Conservation (phyloP, 2,797 vertebrate genomes). For the Anas capensis region DNA sequence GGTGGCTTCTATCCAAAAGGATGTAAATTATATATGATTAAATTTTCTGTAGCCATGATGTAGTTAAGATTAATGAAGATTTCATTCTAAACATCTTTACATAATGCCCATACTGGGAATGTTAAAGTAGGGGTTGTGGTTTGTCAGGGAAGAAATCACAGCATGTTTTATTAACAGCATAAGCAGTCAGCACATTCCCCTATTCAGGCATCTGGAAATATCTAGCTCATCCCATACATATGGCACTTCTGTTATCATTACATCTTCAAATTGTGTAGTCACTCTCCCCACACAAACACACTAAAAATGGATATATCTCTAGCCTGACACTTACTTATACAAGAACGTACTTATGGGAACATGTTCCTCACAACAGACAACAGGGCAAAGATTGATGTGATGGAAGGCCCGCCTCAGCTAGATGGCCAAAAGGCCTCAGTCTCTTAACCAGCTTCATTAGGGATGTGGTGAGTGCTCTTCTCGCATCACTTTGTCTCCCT, state of each 20-base stretch:
- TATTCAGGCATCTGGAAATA: constrained; percentile 66
- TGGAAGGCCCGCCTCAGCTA: neutral
- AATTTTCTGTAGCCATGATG: neutral
- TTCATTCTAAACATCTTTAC: constrained; percentile 23
- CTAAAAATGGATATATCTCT: constrained; percentile 62
- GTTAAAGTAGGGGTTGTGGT: neutral
- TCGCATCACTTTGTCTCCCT: neutral
- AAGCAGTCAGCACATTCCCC: constrained; percentile 48
- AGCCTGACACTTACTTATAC: neutral
- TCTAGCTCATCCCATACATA: constrained; percentile 63
- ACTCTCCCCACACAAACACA: constrained; percentile 58
- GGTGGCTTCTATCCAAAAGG: neutral
- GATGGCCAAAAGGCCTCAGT: neutral
- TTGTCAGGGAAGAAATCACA: constrained; percentile 25
- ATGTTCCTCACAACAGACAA: neutral
- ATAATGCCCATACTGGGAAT: constrained; percentile 19
- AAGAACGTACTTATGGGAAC: neutral
- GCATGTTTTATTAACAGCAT: constrained; percentile 56
- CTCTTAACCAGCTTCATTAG: neutral
- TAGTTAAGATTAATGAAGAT: neutral
- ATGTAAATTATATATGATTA: neutral
- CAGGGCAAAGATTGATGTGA: neutral
- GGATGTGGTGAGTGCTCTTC: neutral
- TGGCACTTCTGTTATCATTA: constrained; percentile 55
- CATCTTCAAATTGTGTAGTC: constrained; percentile 57